Evolutionary conservation across 1,140 invertebrate species (phyloP).

Genomic region (Subanguina moxae): DNA sequence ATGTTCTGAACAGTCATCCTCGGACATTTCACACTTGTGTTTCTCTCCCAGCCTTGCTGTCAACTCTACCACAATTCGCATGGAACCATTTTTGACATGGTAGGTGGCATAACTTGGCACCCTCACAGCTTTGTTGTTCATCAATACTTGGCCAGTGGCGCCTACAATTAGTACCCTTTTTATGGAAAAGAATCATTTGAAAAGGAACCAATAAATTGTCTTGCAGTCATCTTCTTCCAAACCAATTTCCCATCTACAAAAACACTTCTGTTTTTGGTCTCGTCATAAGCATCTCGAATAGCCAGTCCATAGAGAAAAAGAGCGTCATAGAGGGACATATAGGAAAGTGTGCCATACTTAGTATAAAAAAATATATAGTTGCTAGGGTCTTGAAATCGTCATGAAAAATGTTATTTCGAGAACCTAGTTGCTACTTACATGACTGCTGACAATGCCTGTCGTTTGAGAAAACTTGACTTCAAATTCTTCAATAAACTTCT

Average conservation of each 20-base stretch:
- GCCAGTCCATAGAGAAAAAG: conserved; percentile 57
- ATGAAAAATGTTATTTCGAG: conserved; percentile 1
- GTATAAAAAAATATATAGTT: too few relatives aligned
- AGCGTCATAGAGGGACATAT: conserved; percentile 58
- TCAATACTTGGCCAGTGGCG: conserved; percentile 54
- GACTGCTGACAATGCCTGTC: conserved; percentile 53
- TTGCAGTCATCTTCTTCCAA: conserved; percentile 58
- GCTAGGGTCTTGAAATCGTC: too few relatives aligned
- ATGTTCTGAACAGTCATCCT: conserved; percentile 56
- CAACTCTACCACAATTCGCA: conserved; percentile 56
- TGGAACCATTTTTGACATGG: conserved; percentile 50
- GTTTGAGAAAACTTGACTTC: conserved; percentile 48
- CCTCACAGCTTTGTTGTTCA: conserved; percentile 58
- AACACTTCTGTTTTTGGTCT: conserved; percentile 43
- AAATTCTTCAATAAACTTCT: conserved; percentile 59
- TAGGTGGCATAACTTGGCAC: conserved; percentile 58
- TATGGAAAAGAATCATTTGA: not conserved
- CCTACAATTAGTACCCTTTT: conserved; percentile 41
- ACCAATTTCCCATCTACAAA: conserved; percentile 51
- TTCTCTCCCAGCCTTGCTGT: conserved; percentile 52
- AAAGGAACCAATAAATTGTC: conserved; percentile 52
- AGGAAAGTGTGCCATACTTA: conserved; percentile 56
- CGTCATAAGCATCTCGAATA: conserved; percentile 55
- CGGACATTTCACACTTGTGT: conserved; percentile 40
- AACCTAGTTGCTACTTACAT: conserved; percentile 34